phyloP scores from a whole-genome alignment of 2,113 vertebrate species.

The Siniperca chuatsi region DNA sequence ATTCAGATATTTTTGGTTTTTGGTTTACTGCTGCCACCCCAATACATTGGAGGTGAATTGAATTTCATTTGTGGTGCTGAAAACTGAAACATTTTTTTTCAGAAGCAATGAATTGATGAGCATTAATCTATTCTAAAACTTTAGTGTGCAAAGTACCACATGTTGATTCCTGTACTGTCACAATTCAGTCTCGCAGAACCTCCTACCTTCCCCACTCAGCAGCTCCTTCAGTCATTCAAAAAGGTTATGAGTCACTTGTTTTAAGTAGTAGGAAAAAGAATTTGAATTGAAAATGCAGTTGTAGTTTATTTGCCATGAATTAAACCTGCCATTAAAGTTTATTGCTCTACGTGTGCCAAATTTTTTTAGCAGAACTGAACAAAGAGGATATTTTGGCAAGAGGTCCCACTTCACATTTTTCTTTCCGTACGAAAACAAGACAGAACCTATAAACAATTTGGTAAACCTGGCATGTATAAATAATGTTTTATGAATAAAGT shows the following conservation, averaged over 20 bases:
- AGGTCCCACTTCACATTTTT: constrained; percentile 20
- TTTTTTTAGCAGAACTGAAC: constrained; percentile 29
- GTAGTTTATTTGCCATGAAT: constrained; percentile 54
- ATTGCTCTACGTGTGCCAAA: constrained; percentile 29
- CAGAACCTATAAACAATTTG: constrained; percentile 26
- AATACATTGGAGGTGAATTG: background rate
- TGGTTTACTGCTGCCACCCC: background rate
- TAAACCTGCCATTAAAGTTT: constrained; percentile 60
- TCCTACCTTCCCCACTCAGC: background rate
- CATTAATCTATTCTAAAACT: constrained; percentile 15
- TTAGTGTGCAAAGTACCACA: constrained; percentile 17
- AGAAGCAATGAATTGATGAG: background rate
- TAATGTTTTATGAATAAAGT: constrained; percentile 36
- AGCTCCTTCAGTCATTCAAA: constrained; percentile 16
- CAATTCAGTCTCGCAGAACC: background rate
- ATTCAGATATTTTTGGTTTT: constrained; percentile 3
- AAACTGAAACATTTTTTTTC: background rate
- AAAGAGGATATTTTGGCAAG: constrained; percentile 42
- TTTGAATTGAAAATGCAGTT: constrained; percentile 50
- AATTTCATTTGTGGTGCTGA: background rate
- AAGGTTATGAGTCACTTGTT: constrained; percentile 37
- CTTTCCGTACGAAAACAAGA: constrained; percentile 47
- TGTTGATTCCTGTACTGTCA: constrained; percentile 3
- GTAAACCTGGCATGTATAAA: constrained; percentile 22
- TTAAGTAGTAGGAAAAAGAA: constrained; percentile 15